phyloP scores from a whole-genome alignment of 2,888 invertebrate genomes.

The Sminthurinus aureus region DNA sequence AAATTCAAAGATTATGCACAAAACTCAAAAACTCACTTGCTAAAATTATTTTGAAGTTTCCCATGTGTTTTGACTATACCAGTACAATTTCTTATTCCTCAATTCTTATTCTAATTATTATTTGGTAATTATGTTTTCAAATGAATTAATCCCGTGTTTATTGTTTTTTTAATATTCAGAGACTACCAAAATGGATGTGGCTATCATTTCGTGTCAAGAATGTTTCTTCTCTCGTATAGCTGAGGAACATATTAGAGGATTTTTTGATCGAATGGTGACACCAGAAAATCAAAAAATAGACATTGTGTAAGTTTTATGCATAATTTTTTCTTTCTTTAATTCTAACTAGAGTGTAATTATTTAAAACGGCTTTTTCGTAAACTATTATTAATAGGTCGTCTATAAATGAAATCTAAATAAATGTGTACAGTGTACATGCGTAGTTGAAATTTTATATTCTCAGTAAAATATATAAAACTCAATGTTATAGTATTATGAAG shows the following conservation, averaged over 20 bases:
- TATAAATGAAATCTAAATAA: neutral
- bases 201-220: slow-evolving; percentile 54
- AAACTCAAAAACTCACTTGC: neutral
- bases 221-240: slow-evolving; percentile 56
- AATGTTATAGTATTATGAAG: too few relatives aligned
- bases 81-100: neutral
- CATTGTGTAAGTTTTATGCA: slow-evolving; percentile 53
- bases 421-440: neutral
- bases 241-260: slow-evolving; percentile 49
- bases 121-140: neutral
- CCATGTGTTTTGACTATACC: neutral
- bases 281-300: slow-evolving; percentile 57
- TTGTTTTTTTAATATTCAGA: slow-evolving; percentile 43
- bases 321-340: neutral
- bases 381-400: too few relatives aligned
- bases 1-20: neutral
- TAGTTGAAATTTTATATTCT: neutral
- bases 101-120: neutral
- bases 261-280: slow-evolving; percentile 56
- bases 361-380: neutral
- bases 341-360: neutral
- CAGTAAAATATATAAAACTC: neutral
- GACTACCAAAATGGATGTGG: slow-evolving; percentile 55
- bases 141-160: neutral
- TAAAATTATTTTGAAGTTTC: neutral